Base-by-base conservation (phyloP, 2,888 invertebrate genomes). In the Leptinotarsa haldemani region DNA sequence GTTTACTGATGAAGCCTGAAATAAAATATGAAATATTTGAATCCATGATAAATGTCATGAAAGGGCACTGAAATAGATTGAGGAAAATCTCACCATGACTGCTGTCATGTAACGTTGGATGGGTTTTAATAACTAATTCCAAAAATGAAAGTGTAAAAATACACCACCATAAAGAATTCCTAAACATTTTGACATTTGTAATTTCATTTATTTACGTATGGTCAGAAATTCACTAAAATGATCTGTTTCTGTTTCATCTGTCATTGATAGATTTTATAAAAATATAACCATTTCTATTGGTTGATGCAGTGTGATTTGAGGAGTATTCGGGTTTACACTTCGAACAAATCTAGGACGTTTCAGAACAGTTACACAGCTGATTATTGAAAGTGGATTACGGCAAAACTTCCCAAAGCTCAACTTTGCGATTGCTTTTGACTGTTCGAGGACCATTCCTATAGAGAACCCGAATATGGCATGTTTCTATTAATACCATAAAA, bases 81-180 rank as follows among this genome's bases (percentile, higher is more conserved):
- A 71, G 76, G 65, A 77, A 69, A 77, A 64, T 88, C 88, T 91
- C 90, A 93, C 93, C 93, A 90, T 93, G 92, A 89, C 91, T 92
- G 88, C 92, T 92, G 88, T 93, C 93, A 88, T 92, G 92, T 83
- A 92, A 90, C 88, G 93, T 92, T 88, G 92, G 89, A 88, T 91
- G 91, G 80, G 91, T 92, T 87, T 92, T 91, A 83, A 91, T 89
- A 80, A 92, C 90, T 86, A 91, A 89, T 89, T 92, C 91, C 86
- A 93, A 88, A 86, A 93, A 89, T 84, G 90, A 91, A 88, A 93
- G 89, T 87, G 92, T 86, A 89, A 92, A 90, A 88, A 93, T 88
- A 88, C 91, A 92, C 90, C 90, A 90, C 89, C 91, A 91, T 88
- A 91, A 78, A 82, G 85, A 83, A 84, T 83, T 85, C 81, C 83